These are phyloP conservation scores for Strigops habroptila DNA, from an alignment of 2,113 vertebrate genomes.

Conservation along the genomic window DNA sequence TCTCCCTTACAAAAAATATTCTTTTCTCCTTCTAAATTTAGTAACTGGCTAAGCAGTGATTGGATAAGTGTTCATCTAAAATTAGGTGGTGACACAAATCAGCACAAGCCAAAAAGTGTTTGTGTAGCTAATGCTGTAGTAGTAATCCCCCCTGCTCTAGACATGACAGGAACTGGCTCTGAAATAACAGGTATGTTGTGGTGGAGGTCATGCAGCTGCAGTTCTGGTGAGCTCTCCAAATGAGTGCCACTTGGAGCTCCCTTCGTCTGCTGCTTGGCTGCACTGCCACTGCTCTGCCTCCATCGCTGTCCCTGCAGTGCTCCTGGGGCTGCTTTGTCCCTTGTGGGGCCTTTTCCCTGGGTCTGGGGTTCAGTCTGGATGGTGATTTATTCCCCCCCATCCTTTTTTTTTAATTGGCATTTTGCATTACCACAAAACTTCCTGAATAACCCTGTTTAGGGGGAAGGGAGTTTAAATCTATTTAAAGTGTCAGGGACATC, in stretches of 20 bases:
- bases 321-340: neutral
- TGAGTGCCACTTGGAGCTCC: neutral
- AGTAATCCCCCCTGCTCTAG: neutral
- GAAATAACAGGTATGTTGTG: neutral
- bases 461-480: neutral
- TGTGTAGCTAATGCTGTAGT: neutral
- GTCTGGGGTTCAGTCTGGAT: neutral
- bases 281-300: neutral
- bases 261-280: neutral
- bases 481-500: neutral
- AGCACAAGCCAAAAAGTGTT: neutral
- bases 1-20: neutral
- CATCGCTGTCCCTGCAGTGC: neutral
- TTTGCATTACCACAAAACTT: neutral
- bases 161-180: neutral
- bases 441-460: neutral
- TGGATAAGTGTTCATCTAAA: constrained; percentile 4
- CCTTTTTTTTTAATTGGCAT: neutral
- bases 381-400: neutral
- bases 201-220: neutral
- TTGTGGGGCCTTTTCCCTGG: neutral
- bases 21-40: neutral
- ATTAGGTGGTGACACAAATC: constrained; percentile 31
- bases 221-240: neutral
- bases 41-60: neutral